Evolutionary conservation across 2,113 vertebrate genomes (phyloP).

Genomic region (Cyprinus carpio): DNA sequence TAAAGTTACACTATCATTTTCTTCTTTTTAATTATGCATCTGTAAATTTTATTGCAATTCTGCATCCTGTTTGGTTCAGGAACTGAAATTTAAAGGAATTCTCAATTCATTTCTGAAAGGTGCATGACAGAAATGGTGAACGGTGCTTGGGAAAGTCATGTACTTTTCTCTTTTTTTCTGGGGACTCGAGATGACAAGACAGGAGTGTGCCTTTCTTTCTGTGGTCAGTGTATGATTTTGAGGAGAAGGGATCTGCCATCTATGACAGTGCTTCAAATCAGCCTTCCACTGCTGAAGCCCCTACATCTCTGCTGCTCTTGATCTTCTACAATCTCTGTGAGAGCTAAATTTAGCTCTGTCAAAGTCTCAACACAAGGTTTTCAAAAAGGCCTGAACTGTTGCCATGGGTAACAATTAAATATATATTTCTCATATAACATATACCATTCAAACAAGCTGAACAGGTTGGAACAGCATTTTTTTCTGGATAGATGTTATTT

Average conservation of each 20-base stretch:
- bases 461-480: not conserved
- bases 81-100: not conserved
- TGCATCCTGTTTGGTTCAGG: not conserved
- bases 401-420: constrained; percentile 24
- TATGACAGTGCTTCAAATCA: constrained; percentile 15
- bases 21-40: not conserved
- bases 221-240: constrained; percentile 19
- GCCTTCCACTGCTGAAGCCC: not conserved
- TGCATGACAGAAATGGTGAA: not conserved
- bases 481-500: not conserved
- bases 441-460: not conserved
- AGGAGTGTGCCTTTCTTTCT: constrained; percentile 1
- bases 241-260: not conserved
- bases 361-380: not conserved
- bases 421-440: not conserved
- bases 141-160: not conserved
- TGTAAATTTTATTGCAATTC: not conserved
- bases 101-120: not conserved
- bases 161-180: not conserved
- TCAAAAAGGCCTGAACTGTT: constrained; percentile 2
- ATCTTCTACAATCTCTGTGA: constrained; percentile 2
- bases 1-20: not conserved
- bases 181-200: not conserved
- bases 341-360: constrained; percentile 34
- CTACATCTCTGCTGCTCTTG: constrained; percentile 21